Percentiles rank a stretch among this genome's conserved stretches.
Conservation (phyloP, 1,140 invertebrate species). For the Drosophila eugracilis region DNA sequence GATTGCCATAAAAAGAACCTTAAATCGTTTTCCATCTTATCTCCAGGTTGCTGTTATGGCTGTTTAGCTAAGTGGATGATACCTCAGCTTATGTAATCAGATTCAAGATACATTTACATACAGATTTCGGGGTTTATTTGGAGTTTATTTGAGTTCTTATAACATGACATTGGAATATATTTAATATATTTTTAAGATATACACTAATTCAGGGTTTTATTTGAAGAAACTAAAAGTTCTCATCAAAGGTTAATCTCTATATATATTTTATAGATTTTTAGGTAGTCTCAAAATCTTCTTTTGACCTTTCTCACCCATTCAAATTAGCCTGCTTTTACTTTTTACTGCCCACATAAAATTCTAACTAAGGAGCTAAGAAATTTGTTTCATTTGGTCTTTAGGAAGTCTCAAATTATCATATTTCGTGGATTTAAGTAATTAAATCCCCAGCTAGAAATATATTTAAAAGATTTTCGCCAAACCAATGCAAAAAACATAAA, state of each 20-base stretch:
- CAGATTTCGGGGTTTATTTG: not conserved
- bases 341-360: slow-evolving; percentile 25
- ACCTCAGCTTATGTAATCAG: not conserved
- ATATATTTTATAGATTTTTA: no score
- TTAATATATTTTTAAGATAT: no score
- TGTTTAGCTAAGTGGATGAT: slow-evolving; percentile 16
- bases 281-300: not conserved
- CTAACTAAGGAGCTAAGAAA: not conserved
- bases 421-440: slow-evolving; percentile 53
- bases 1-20: not conserved
- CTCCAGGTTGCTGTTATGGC: slow-evolving; percentile 4
- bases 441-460: slow-evolving; percentile 25
- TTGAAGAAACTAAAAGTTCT: no score
- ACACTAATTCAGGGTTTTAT: no score
- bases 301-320: not conserved
- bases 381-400: slow-evolving; percentile 23
- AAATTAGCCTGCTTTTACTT: slow-evolving; percentile 35
- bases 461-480: slow-evolving; percentile 37
- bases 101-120: not conserved
- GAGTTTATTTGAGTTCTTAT: no score
- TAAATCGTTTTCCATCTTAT: slow-evolving; percentile 21
- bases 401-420: slow-evolving; percentile 31
- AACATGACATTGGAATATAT: no score
- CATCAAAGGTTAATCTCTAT: no score
- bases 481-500: slow-evolving; percentile 23